These are phyloP conservation scores for Babylonia areolata DNA, from an alignment of 1,140 invertebrate species.

Conservation along the genomic window DNA sequence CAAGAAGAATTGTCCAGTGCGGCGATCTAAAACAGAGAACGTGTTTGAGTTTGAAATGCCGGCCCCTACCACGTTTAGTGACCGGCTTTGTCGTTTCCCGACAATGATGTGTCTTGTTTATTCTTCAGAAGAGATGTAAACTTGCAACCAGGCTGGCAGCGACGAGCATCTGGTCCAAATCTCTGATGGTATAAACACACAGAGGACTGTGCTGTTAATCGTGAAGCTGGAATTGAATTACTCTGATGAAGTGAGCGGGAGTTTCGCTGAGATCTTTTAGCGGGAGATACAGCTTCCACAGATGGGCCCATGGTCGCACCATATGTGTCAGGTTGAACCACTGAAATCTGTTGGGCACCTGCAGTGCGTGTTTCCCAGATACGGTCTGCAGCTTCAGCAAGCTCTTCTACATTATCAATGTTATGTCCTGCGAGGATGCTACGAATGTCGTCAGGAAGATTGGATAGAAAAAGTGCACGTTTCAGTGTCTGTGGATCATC, in stretches of 20 bases:
- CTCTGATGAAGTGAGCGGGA: background rate
- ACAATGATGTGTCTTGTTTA: background rate
- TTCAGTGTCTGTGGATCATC: background rate
- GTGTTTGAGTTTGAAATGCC: background rate
- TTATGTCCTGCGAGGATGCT: background rate
- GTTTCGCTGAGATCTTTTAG: background rate
- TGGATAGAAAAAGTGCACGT: background rate
- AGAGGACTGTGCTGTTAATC: background rate
- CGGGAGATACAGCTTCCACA: background rate
- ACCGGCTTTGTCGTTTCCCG: background rate
- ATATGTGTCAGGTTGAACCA: background rate
- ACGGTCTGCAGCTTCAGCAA: constrained; percentile 1
- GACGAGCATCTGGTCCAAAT: background rate
- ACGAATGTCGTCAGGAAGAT: background rate
- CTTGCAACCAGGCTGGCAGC: background rate
- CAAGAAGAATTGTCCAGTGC: background rate
- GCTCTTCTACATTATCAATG: background rate
- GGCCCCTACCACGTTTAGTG: background rate
- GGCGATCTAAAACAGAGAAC: background rate
- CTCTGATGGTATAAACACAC: background rate
- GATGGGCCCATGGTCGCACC: background rate
- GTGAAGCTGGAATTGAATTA: background rate
- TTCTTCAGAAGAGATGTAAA: background rate
- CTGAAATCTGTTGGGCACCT: background rate
- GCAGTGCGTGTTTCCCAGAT: background rate